These are phyloP conservation scores for Meloidogyne chitwoodi DNA, from an alignment of 1,140 invertebrate species.

Conservation along the genomic window DNA sequence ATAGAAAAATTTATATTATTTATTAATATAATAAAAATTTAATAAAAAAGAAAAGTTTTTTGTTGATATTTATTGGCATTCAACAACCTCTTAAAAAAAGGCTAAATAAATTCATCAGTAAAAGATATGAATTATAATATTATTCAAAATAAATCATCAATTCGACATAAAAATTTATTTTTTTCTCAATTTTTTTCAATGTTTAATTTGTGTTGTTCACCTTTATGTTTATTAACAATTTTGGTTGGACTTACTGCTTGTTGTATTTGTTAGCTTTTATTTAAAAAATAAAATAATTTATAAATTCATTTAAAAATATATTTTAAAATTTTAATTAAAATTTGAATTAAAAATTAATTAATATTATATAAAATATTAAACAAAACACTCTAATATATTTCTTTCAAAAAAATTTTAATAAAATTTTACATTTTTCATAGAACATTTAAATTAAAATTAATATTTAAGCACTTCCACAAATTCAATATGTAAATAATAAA, in stretches of 20 bases:
- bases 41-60: not conserved
- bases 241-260: constrained; percentile 28
- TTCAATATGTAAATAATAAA: constrained; percentile 43
- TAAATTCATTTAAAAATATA: too few relatives aligned
- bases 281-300: too few relatives aligned
- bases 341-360: too few relatives aligned
- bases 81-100: not conserved
- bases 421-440: too few relatives aligned
- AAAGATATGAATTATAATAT: not conserved
- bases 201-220: constrained; percentile 16
- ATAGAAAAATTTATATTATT: too few relatives aligned
- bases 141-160: not conserved
- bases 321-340: too few relatives aligned
- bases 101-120: not conserved
- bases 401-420: too few relatives aligned
- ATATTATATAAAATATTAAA: too few relatives aligned
- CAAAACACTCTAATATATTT: too few relatives aligned
- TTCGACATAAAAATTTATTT: not conserved
- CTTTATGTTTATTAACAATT: constrained; percentile 19
- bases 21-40: too few relatives aligned
- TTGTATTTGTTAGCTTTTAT: constrained; percentile 42
- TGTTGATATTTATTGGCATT: not conserved
- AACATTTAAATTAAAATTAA: not conserved
- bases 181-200: not conserved
- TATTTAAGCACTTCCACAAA: constrained; percentile 41